Base-by-base conservation (phyloP, 2,888 invertebrate species). In the Noctuana brunneofusca region DNA sequence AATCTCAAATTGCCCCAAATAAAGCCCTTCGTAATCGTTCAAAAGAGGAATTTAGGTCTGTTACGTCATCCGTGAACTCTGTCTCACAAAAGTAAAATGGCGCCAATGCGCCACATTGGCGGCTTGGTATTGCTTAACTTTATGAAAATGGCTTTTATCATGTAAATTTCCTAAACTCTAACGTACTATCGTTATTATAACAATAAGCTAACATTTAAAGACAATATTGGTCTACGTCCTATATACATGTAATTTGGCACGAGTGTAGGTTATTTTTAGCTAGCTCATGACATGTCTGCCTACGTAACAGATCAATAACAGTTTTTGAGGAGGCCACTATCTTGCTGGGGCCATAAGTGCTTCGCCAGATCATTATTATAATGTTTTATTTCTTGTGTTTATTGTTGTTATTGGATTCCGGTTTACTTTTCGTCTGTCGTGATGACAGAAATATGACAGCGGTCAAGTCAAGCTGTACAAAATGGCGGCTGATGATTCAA, bases 71-170 rank as follows among this genome's bases (percentile, higher is more conserved):
- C 68, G 74, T 73, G 75, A 79, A 79, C 78, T 74, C 79, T 75
- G 73, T 79, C 77, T 80, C 72, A 64, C 72, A 71, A 88, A 92
- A 89, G 80, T 77, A 92, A 92, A 92, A 92, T 92, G 92, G 92
- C 92, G 92, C 91, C 92, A 74, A 74, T 70, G 71, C 71, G 68
- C 68, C 71, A 72, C 71, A 71, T 71, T 68, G 67, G 59, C 64
- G 68, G 66, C 67, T 52, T 24, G 32, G 52, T 57, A 58, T 46
- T 63, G 53, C 63, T 56, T 43, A 32, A 14, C 14, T 14, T 22
- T 20, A 43, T 9, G 18, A 2, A 27, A 43, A 43, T 18, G 18
- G 12, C 8, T 30, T 9, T 30, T 8, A 30, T 30, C 9, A 27
- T 30, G 14, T 50, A 4, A 16, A 16, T 48, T 24, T 20, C 9